Evolutionary conservation across 2,888 invertebrate species (phyloP).

Genomic region (Rotaria socialis): DNA sequence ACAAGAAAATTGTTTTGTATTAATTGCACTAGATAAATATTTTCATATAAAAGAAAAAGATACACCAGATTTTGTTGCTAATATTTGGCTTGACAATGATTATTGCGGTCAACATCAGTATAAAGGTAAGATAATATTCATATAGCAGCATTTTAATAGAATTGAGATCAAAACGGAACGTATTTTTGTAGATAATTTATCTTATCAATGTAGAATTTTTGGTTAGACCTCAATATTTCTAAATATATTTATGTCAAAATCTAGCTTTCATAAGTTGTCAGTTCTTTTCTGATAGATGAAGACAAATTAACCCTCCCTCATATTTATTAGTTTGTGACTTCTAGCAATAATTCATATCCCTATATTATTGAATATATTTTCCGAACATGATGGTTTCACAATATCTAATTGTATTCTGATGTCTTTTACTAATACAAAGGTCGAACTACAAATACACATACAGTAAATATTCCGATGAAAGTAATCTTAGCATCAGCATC

Average conservation of each 20-base stretch:
- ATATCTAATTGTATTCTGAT: slow-evolving; percentile 1
- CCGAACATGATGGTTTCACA: background rate
- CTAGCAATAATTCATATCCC: background rate
- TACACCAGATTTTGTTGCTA: slow-evolving; percentile 17
- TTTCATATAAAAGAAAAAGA: slow-evolving; percentile 31
- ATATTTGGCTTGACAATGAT: slow-evolving; percentile 31
- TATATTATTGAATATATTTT: background rate
- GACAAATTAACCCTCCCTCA: too few relatives aligned
- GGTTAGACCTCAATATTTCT: too few relatives aligned
- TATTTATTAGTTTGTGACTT: background rate
- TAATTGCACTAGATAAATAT: slow-evolving; percentile 34
- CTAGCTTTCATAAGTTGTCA: too few relatives aligned
- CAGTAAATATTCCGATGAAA: background rate
- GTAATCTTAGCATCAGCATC: background rate
- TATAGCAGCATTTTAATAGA: too few relatives aligned
- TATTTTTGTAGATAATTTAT: too few relatives aligned
- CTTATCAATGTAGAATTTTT: too few relatives aligned
- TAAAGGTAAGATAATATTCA: background rate
- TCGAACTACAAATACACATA: slow-evolving; percentile 3
- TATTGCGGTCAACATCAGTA: slow-evolving; percentile 35
- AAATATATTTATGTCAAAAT: too few relatives aligned
- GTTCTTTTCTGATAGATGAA: too few relatives aligned
- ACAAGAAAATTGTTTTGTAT: slow-evolving; percentile 35
- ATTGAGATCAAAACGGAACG: too few relatives aligned
- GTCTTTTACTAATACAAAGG: background rate